Evolutionary conservation across 2,888 invertebrate species (phyloP).

Genomic region (Rutpela maculata): DNA sequence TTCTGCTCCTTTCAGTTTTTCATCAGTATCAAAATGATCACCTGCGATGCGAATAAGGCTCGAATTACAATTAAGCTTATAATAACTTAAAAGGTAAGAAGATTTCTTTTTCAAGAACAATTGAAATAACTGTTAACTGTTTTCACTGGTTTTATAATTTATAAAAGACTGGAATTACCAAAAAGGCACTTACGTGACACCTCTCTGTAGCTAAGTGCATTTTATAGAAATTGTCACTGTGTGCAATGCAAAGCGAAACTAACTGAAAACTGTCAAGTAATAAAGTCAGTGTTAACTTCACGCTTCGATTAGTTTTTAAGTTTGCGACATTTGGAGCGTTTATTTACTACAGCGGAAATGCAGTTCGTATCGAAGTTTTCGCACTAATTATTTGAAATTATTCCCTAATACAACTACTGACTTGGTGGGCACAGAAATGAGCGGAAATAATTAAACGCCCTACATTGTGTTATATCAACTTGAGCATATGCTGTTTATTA

Average conservation of each 20-base stretch:
- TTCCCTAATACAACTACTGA: slow-evolving; percentile 10
- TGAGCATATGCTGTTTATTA: not conserved
- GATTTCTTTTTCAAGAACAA: too few species aligned
- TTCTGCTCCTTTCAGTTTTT: too few species aligned
- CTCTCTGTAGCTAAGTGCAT: slow-evolving; percentile 18
- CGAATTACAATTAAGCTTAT: not conserved
- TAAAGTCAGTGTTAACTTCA: slow-evolving; percentile 10
- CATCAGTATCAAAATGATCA: not conserved
- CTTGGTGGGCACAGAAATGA: not conserved
- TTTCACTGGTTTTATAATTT: not conserved
- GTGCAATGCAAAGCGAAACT: not conserved
- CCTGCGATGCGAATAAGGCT: not conserved
- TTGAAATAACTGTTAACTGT: not conserved
- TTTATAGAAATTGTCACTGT: slow-evolving; percentile 22
- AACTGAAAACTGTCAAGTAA: not conserved
- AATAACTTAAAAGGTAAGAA: not conserved
- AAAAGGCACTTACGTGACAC: slow-evolving; percentile 31
- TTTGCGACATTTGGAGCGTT: slow-evolving; percentile 28
- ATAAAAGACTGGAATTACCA: not conserved
- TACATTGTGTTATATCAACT: not conserved
- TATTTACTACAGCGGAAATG: slow-evolving; percentile 32
- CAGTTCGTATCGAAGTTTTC: slow-evolving; percentile 28
- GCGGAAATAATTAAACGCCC: slow-evolving; percentile 19
- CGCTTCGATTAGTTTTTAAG: slow-evolving; percentile 25
- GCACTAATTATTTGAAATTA: slow-evolving; percentile 34